Base-by-base conservation (phyloP, 2,888 invertebrate species). In the Amaurobius ferox region DNA sequence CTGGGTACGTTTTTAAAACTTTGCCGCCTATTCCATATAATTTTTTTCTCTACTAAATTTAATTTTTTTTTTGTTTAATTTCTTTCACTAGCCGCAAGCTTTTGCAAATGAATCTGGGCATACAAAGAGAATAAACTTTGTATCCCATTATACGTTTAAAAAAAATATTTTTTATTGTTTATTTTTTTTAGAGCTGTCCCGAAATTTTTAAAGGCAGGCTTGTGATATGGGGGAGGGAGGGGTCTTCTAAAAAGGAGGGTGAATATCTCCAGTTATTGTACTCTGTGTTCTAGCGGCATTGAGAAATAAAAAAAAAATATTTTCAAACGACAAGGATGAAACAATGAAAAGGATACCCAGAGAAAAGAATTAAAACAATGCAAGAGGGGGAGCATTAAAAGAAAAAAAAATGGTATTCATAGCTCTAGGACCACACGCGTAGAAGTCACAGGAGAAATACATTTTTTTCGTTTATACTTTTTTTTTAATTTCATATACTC, bases 281-380 rank as follows among this genome's bases (percentile, higher is more conserved):
- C 32, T 35, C 73, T 7, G 40, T 35, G 19, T 55, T n/a, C 28
- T 39, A 30, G 11, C 35, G 39, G 32, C 30, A 32, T 55, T 61
- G 48, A 39, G 19, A 30, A 30, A 48, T 28, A 62, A 48, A 67
- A 39, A 55, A 68, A 44, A 16, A 29, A 26, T 78, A 26, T 66
- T 71, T 61, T 77, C 13, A 77, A 67, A 72, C 72, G 76, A 77
- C 83, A 71, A 39, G 72, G 26, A 26, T 26, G 30, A 72, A 72
- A 85, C 83, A 85, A 85, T 77, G 83, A 66, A 55, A n/a, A 44
- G 35, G 23, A 16, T 16, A 40, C 30, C 72, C 28, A 19, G 39
- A 40, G 40, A 77, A 85, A 85, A 72, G 77, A 85, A 85, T 85
- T 85, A 85, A 85, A 85, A 85, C 83, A 85, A 85, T 85, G 77